phyloP scores from a whole-genome alignment of 2,888 invertebrate species.

The Sepioteuthis lessoniana region DNA sequence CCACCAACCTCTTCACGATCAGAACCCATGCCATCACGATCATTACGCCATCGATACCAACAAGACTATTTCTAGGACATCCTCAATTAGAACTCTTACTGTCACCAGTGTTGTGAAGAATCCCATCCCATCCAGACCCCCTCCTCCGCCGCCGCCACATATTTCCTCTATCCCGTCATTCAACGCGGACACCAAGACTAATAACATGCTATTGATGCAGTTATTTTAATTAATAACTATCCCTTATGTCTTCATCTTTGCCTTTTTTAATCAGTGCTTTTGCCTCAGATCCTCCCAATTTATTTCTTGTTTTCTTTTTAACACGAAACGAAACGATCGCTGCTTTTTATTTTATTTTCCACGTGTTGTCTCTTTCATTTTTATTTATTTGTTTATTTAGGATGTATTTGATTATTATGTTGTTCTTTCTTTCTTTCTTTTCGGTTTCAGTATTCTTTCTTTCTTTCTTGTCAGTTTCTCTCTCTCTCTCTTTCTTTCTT shows the following conservation, averaged over 20 bases:
- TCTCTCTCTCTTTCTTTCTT: too few species aligned
- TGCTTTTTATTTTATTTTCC: too few species aligned
- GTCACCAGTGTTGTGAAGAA: too few species aligned
- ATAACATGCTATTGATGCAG: not conserved
- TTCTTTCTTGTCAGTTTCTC: too few species aligned
- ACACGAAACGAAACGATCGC: not conserved
- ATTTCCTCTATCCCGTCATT: not conserved
- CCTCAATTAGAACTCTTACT: too few species aligned
- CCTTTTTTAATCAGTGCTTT: not conserved
- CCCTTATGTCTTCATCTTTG: not conserved
- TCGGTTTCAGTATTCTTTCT: too few species aligned
- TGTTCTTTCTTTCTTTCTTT: too few species aligned
- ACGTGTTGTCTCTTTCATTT: too few species aligned
- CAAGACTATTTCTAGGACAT: not conserved
- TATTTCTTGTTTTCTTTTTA: not conserved
- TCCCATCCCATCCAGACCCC: not conserved
- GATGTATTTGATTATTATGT: too few species aligned
- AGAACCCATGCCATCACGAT: not conserved
- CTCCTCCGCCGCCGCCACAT: too few species aligned
- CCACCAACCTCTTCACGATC: not conserved
- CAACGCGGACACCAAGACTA: not conserved
- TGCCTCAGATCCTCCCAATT: not conserved
- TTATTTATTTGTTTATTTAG: too few species aligned
- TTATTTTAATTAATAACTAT: slow-evolving; percentile 1
- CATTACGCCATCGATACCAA: not conserved